phyloP scores from a whole-genome alignment of 2,888 invertebrate species.

The Danaus chrysippus region DNA sequence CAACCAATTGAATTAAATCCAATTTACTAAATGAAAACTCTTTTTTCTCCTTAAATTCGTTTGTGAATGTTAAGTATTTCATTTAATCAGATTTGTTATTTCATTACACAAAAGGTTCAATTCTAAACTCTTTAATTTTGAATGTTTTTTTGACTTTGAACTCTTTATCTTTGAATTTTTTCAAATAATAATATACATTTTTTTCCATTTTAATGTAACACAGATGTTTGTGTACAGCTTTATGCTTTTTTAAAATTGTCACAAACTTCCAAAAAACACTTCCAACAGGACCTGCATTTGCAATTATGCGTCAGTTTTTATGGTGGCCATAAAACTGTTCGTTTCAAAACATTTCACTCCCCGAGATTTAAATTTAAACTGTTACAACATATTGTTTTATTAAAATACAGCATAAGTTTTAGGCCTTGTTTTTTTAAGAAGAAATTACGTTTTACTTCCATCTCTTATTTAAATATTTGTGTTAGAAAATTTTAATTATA shows the following conservation, averaged over 20 bases:
- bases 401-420: constrained; percentile 14
- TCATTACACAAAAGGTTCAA: background rate
- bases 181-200: background rate
- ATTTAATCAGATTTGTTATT: background rate
- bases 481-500: no score
- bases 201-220: no score
- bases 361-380: constrained; percentile 12
- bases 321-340: constrained; percentile 16
- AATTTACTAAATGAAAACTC: background rate
- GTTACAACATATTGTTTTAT: constrained; percentile 7
- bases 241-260: background rate
- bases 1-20: background rate
- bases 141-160: background rate
- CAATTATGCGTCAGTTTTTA: constrained; percentile 23
- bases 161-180: background rate
- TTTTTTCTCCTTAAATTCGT: background rate
- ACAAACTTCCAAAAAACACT: constrained; percentile 9
- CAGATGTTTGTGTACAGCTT: background rate
- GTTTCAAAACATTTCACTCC: constrained; percentile 24
- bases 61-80: background rate
- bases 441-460: no score
- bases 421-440: background rate
- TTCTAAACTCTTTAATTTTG: no score
- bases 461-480: no score
- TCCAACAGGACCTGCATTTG: constrained; percentile 12